These are phyloP conservation scores for Aleiodes sp. DNA, from an alignment of 1,140 invertebrate species.

Conservation along the genomic window DNA sequence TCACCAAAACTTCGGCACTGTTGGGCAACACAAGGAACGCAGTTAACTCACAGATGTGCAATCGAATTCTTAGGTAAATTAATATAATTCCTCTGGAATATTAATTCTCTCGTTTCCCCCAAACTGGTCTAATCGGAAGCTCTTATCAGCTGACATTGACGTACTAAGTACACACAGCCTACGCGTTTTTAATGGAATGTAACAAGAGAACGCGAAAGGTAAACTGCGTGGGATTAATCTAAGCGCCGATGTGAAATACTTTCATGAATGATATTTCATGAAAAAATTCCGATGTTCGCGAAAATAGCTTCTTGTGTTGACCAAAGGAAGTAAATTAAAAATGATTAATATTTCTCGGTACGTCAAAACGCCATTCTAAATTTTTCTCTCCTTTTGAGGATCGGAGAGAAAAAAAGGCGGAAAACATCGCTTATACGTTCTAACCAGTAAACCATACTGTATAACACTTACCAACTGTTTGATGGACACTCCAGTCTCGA, in stretches of 20 bases:
- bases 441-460: slow-evolving; percentile 19
- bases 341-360: not conserved
- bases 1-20: slow-evolving; percentile 73
- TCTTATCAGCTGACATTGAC: not conserved
- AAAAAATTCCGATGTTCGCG: too few relatives aligned
- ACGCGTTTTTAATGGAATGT: not conserved
- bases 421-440: slow-evolving; percentile 16
- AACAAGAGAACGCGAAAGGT: too few relatives aligned
- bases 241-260: too few relatives aligned
- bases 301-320: too few relatives aligned
- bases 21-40: slow-evolving; percentile 43
- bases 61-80: slow-evolving; percentile 26
- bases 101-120: too few relatives aligned
- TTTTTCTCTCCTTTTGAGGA: not conserved
- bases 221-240: too few relatives aligned
- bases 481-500: slow-evolving; percentile 65
- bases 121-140: not conserved
- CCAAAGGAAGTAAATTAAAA: too few relatives aligned
- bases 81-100: slow-evolving; percentile 20
- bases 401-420: not conserved
- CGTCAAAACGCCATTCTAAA: not conserved
- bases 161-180: not conserved
- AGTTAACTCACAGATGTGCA: slow-evolving; percentile 27
- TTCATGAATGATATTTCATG: too few relatives aligned
- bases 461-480: slow-evolving; percentile 64